Evolutionary conservation across 2,113 vertebrate species (phyloP).

Genomic region (Pampusana beccarii): DNA sequence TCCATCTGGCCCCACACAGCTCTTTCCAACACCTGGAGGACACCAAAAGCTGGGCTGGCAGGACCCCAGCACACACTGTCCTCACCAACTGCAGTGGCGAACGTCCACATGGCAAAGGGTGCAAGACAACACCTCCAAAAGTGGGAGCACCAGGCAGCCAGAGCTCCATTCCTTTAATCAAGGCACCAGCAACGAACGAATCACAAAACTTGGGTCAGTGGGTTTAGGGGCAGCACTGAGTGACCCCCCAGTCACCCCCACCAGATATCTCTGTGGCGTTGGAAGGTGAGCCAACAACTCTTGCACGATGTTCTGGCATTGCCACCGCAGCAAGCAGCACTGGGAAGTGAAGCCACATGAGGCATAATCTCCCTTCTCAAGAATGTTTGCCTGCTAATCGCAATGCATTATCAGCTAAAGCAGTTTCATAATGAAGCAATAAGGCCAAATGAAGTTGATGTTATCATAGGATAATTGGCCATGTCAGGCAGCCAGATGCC

Average conservation of each 20-base stretch:
- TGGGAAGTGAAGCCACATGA: not conserved
- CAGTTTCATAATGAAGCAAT: constrained; percentile 62
- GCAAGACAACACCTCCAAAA: not conserved
- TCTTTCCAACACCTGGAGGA: constrained; percentile 40
- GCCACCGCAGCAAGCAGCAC: not conserved
- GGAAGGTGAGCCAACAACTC: not conserved
- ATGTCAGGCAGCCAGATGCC: constrained; percentile 55
- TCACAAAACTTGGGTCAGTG: not conserved
- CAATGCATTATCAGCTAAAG: constrained; percentile 19
- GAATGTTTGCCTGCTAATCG: constrained; percentile 3
- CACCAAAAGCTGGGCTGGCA: not conserved
- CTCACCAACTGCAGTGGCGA: not conserved
- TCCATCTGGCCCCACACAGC: not conserved
- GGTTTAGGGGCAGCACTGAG: not conserved
- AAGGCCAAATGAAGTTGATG: constrained; percentile 52
- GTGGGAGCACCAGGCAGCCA: not conserved
- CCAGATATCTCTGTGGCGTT: not conserved
- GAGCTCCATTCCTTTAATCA: not conserved
- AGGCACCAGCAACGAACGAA: not conserved
- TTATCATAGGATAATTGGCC: constrained; percentile 67
- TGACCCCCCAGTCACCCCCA: accelerated
- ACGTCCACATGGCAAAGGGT: not conserved
- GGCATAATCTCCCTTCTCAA: not conserved
- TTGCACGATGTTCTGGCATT: not conserved
- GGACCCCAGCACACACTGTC: not conserved